Conservation (phyloP, 1,140 invertebrate genomes). For the Sarcophaga peregrina region DNA sequence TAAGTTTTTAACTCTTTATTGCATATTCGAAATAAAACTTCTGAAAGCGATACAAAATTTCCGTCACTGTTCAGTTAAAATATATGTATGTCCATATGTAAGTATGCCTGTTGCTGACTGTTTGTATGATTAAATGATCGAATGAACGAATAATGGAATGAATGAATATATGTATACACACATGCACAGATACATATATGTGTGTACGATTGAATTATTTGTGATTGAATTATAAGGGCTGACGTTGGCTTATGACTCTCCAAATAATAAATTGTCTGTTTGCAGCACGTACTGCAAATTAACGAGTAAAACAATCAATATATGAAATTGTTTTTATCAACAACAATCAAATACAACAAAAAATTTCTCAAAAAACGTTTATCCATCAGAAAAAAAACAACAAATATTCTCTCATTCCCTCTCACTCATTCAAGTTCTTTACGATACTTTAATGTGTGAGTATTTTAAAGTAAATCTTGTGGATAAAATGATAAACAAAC, state of each 20-base stretch:
- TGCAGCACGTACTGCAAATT: constrained; percentile 32
- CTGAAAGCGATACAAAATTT: background rate
- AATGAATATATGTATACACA: no score
- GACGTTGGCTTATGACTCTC: constrained; percentile 32
- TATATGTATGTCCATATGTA: no score
- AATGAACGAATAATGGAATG: no score
- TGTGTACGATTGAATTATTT: background rate
- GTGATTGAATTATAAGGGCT: constrained; percentile 35
- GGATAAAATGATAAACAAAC: background rate
- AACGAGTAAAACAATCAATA: constrained; percentile 23
- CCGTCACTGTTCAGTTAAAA: no score
- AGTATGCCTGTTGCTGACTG: no score
- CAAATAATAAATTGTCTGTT: constrained; percentile 33
- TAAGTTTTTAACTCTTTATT: no score
- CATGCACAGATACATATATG: background rate
- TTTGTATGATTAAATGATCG: no score
- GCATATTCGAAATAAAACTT: no score
- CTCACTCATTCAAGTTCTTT: background rate
- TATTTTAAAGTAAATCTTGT: no score
- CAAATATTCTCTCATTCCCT: background rate
- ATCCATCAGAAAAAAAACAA: background rate
- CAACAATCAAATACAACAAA: background rate
- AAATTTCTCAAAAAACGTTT: background rate
- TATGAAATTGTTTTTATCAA: constrained; percentile 2
- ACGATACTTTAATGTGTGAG: no score